Base-by-base conservation (phyloP, 2,888 invertebrate genomes). In the Notodonta ziczac region DNA sequence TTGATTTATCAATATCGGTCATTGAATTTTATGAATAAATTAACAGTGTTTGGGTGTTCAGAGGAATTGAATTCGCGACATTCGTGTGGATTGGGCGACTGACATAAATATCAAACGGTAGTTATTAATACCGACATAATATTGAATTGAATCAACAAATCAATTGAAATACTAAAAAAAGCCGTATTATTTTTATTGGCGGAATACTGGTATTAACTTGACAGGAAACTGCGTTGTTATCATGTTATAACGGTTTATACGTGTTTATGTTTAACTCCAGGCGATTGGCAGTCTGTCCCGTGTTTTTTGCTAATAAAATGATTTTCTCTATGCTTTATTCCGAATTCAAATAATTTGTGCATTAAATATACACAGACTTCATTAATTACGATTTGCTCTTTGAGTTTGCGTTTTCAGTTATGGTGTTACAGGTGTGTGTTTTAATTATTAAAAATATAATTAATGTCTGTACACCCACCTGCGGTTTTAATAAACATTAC, bases 201-300 rank as follows among this genome's bases (percentile, higher is more conserved):
- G 61, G 66, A 67, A 71, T 70, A 74, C 69, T 65, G 67, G 67
- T 70, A 66, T 44, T 65, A 62, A 62, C 69, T 73, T 71, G 69
- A 72, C 81, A 80, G 82, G 82, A 82, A 82, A 82, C 66, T 62
- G 70, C 74, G 74, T 70, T 78, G 73, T 75, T 80, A 77, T 76
- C 75, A 67, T 60, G 61, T 76, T 72, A 57, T 75, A 79, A 73
- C 78, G 70, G 76, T 72, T 77, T 58, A 69, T 66, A 63, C 55
- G 59, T 69, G 58, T 63, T 62, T 57, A 32, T 63, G 59, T 62
- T 59, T 61, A 65, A 54, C 57, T 58, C n/a, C 46, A 51, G 62
- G 24, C 58, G 16, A 55, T 53, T 58, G 59, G 57, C 54, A 14
- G 53, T 39, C 57, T 58, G 51, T 63, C 57, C 58, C 59, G 53